phyloP scores from a whole-genome alignment of 2,113 vertebrate genomes.

The Eonycteris spelaea region DNA sequence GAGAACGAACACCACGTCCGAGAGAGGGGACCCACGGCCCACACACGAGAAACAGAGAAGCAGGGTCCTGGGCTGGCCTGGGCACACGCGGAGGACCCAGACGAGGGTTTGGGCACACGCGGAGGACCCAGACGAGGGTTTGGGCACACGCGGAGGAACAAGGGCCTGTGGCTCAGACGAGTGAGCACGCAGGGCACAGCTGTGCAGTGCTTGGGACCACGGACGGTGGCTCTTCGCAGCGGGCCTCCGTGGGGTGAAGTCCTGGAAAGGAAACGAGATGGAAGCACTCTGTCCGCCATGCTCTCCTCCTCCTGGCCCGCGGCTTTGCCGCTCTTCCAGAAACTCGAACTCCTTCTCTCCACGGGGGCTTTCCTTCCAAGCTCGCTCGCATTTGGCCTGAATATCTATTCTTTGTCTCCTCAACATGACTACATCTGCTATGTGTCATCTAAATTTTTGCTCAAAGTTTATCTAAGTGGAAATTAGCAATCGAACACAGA shows the following conservation, averaged over 20 bases:
- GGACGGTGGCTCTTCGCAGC: neutral
- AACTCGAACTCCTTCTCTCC: neutral
- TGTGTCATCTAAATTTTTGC: neutral
- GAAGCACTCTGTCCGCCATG: neutral
- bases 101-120: too few relatives aligned
- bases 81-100: neutral
- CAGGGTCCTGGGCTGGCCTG: neutral
- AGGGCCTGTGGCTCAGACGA: too few relatives aligned
- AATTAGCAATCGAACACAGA: neutral
- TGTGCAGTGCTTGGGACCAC: neutral
- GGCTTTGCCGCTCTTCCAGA: neutral
- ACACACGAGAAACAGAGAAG: neutral
- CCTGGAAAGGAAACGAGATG: neutral
- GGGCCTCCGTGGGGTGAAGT: rapidly evolving
- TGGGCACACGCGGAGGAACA: rapidly evolving
- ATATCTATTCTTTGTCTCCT: neutral
- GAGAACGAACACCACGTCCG: neutral
- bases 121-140: neutral
- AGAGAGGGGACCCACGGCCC: neutral
- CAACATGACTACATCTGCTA: neutral
- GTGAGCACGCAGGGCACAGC: neutral
- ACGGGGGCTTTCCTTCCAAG: neutral
- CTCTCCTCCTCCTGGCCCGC: neutral
- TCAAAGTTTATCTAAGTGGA: neutral
- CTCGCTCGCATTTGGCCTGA: neutral